Evolutionary conservation across 2,797 vertebrate genomes (phyloP).

Genomic region (Pterois miles): DNA sequence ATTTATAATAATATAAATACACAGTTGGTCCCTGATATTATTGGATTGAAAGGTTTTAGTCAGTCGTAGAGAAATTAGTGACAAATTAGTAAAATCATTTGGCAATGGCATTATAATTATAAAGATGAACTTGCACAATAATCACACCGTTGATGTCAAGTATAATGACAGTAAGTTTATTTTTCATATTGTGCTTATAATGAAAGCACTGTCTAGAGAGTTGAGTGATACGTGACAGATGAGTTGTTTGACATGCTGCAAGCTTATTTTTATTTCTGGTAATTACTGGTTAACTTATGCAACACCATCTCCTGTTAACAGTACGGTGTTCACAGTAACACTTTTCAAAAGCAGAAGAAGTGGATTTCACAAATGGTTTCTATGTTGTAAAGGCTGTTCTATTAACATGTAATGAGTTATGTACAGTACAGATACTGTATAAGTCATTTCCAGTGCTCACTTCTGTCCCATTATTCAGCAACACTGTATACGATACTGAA

Average conservation of each 20-base stretch:
- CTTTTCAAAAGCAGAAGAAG: neutral
- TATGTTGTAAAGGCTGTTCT: neutral
- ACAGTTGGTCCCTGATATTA: too few relatives aligned
- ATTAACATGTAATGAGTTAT: neutral
- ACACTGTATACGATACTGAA: neutral
- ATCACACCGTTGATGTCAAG: neutral
- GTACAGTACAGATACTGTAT: neutral
- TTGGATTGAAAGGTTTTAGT: too few relatives aligned
- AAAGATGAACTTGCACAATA: neutral
- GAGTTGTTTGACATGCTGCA: neutral
- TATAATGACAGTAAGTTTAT: neutral
- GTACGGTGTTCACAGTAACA: too few relatives aligned
- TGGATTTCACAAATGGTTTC: neutral
- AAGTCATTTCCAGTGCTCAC: neutral
- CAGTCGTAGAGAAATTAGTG: too few relatives aligned
- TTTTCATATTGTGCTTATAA: neutral
- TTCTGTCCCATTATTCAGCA: neutral
- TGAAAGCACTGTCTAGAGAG: neutral
- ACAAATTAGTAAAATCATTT: too few relatives aligned
- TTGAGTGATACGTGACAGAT: neutral
- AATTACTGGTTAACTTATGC: neutral
- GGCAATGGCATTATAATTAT: too few relatives aligned
- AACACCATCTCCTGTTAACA: too few relatives aligned
- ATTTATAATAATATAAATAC: too few relatives aligned
- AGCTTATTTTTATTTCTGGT: neutral